Conservation (phyloP, 2,797 vertebrate genomes). For the Manis javanica region DNA sequence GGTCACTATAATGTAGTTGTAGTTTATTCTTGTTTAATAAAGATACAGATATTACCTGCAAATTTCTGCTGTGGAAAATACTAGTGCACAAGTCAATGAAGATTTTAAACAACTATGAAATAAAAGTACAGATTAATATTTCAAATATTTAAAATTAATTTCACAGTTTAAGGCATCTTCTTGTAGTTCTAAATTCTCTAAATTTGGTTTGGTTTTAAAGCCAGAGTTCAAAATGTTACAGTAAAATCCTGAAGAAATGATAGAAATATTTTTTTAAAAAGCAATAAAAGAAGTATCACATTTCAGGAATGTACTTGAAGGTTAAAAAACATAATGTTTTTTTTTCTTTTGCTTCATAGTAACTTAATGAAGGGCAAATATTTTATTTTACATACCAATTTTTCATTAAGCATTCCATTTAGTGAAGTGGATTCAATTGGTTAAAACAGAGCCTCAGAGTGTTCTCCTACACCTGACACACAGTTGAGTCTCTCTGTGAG, state of each 20-base stretch:
- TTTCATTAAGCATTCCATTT: conserved; percentile 8
- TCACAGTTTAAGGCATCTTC: background rate
- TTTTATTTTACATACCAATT: background rate
- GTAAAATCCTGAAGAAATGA: conserved; percentile 40
- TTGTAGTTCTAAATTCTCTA: background rate
- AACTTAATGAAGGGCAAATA: conserved; percentile 28
- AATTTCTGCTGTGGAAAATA: conserved; percentile 50
- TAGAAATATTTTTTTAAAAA: background rate
- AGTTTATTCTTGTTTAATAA: conserved; percentile 47
- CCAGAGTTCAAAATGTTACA: background rate
- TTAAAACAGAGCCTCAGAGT: background rate
- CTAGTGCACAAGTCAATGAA: background rate
- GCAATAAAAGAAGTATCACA: background rate
- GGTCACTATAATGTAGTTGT: background rate
- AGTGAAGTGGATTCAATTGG: background rate
- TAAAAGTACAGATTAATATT: background rate
- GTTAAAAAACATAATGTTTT: conserved; percentile 24
- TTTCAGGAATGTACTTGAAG: background rate
- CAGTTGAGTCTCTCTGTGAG: background rate
- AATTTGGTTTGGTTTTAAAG: conserved; percentile 37
- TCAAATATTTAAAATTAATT: conserved; percentile 44
- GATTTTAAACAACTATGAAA: conserved; percentile 38
- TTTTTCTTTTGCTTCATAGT: background rate
- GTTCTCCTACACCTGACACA: background rate
- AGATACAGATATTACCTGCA: conserved; percentile 28